Percentiles rank a stretch among this genome's conserved stretches.
Conservation (phyloP, 2,113 vertebrate species). For the Rhea americana region DNA sequence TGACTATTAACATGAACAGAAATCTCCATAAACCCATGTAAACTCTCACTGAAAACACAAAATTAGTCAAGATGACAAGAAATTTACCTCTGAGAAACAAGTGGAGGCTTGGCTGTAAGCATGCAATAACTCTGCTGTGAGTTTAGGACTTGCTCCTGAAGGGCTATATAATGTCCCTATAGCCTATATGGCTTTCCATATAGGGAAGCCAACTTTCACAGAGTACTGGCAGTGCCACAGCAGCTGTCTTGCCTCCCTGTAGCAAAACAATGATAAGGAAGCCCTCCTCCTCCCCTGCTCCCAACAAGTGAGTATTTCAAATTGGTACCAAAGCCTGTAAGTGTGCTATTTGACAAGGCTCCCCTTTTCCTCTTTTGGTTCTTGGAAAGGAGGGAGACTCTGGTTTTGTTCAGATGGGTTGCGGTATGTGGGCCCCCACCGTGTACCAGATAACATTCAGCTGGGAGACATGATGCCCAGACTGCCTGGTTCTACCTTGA, state of each 20-base stretch:
- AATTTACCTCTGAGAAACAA: neutral
- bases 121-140: neutral
- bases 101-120: neutral
- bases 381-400: neutral
- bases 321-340: neutral
- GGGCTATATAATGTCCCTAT: neutral
- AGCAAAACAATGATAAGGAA: neutral
- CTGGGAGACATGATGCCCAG: neutral
- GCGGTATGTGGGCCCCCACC: rapidly evolving
- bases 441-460: rapidly evolving
- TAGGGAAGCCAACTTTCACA: neutral
- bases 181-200: neutral
- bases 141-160: neutral
- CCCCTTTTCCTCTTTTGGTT: neutral
- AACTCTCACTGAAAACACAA: neutral
- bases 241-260: neutral
- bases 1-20: neutral
- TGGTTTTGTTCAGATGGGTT: neutral
- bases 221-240: neutral
- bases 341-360: neutral
- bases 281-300: neutral
- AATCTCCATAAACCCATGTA: neutral
- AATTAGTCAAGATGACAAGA: neutral
- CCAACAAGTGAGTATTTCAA: neutral
- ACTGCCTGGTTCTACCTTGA: rapidly evolving